Evolutionary conservation across 1,140 invertebrate species (phyloP).

Genomic region (Calephelis nemesis): DNA sequence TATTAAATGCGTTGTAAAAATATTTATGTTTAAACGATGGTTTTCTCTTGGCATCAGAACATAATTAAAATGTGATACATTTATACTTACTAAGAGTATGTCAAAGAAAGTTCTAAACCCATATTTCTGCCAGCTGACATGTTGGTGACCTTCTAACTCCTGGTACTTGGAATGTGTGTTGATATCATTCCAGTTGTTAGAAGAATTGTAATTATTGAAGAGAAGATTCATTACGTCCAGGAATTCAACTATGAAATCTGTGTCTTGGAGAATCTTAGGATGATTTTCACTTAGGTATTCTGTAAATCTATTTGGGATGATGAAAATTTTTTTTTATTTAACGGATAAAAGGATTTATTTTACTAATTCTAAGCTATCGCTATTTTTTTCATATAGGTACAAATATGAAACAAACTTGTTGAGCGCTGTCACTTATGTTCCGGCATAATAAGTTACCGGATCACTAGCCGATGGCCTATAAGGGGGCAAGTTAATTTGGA

Average conservation of each 20-base stretch:
- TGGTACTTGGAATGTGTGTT: conserved; percentile 36
- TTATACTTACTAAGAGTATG: conserved; percentile 53
- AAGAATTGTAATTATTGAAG: conserved; percentile 47
- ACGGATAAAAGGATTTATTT: no score
- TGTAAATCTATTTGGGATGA: conserved; percentile 29
- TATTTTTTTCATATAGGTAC: no score
- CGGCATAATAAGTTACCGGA: no score
- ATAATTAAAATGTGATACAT: not conserved
- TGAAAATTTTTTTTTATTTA: no score
- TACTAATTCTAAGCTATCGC: no score
- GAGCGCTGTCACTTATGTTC: no score
- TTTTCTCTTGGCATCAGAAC: not conserved
- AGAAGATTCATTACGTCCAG: conserved; percentile 48
- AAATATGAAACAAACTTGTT: no score
- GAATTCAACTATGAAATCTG: conserved; percentile 46
- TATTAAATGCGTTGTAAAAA: no score
- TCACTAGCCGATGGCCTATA: no score
- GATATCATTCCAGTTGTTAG: conserved; percentile 59
- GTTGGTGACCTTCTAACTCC: conserved; percentile 43
- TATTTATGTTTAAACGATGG: no score
- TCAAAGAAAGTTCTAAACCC: conserved; percentile 64
- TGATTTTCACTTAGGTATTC: conserved; percentile 38
- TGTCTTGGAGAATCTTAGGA: conserved; percentile 39
- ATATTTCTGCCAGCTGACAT: conserved; percentile 55
- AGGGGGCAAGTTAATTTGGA: no score